Conservation (phyloP, 2,888 invertebrate species). For the Stenichneumon culpator region DNA sequence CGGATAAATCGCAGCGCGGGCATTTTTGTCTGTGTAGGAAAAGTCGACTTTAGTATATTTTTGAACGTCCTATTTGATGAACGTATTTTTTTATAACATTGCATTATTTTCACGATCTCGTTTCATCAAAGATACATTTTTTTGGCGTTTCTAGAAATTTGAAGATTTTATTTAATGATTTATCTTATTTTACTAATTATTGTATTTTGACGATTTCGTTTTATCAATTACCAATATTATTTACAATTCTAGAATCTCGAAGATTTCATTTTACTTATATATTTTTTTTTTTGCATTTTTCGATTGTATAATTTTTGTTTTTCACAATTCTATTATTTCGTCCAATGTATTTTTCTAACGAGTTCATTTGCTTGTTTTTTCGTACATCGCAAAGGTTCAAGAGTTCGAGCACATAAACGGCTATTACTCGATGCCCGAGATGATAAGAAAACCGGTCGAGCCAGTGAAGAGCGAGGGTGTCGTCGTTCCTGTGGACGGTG, state of each 20-base stretch:
- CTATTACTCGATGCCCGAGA: slow-evolving; percentile 98
- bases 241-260: no score
- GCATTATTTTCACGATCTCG: no score
- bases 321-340: background rate
- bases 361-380: background rate
- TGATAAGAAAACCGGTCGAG: slow-evolving; percentile 93
- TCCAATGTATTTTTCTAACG: background rate
- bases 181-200: no score
- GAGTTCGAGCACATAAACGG: slow-evolving; percentile 99
- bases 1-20: no score
- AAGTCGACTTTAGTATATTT: no score
- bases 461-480: slow-evolving; percentile 86
- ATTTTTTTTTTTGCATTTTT: background rate
- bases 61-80: no score
- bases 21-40: no score
- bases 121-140: no score
- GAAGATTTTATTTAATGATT: background rate
- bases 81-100: no score
- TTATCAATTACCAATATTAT: no score
- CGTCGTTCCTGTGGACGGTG: slow-evolving; percentile 74
- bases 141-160: no score
- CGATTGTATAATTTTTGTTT: background rate
- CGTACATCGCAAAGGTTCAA: slow-evolving; percentile 89
- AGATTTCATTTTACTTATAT: background rate
- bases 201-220: no score